phyloP scores from a whole-genome alignment of 2,797 vertebrate species.

The Sciurus carolinensis region DNA sequence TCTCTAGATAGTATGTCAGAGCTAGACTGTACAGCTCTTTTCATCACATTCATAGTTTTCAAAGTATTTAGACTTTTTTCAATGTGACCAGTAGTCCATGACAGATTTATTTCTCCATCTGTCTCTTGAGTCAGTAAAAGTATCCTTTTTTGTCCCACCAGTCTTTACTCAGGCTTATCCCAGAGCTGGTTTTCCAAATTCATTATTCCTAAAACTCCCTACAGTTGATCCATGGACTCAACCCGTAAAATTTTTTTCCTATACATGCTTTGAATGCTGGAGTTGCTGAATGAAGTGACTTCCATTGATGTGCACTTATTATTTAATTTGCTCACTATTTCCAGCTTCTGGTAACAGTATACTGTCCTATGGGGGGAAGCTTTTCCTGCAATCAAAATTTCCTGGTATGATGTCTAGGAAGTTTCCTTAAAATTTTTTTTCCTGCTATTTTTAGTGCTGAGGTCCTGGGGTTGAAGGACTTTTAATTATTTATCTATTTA shows the following conservation, averaged over 20 bases:
- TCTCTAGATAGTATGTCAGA: background rate
- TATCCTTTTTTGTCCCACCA: constrained; percentile 39
- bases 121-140: constrained; percentile 5
- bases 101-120: background rate
- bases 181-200: background rate
- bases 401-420: background rate
- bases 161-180: constrained; percentile 59
- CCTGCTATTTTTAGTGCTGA: background rate
- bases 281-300: background rate
- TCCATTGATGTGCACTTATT: background rate
- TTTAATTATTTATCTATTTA: background rate
- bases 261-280: background rate
- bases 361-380: background rate
- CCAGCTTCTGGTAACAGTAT: background rate
- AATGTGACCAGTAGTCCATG: background rate
- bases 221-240: background rate
- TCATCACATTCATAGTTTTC: constrained; percentile 59
- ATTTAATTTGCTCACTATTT: background rate
- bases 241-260: background rate
- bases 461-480: background rate
- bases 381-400: background rate
- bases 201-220: background rate
- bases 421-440: background rate
- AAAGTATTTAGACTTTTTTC: background rate
- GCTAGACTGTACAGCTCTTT: background rate